Evolutionary conservation across 1,140 invertebrate species (phyloP).

Genomic region (Neodiprion pinetum): DNA sequence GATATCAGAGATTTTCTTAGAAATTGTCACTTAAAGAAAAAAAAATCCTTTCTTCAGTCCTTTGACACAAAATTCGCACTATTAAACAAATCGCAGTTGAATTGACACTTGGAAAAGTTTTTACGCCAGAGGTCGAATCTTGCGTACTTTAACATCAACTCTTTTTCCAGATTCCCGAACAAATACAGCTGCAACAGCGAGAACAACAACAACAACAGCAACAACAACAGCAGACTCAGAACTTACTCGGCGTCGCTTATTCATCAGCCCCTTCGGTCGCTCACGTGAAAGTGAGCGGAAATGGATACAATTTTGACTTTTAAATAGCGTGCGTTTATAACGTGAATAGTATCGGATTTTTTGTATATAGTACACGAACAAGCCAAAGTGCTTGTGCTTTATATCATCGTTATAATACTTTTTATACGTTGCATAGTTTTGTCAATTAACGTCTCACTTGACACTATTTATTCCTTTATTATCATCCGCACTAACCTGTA

Average conservation of each 20-base stretch:
- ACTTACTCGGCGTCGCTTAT: constrained; percentile 48
- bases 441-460: no score
- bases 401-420: no score
- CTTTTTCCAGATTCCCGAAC: constrained; percentile 36
- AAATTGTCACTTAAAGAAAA: neutral
- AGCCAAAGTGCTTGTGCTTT: no score
- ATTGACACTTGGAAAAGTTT: no score
- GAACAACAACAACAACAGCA: constrained; percentile 25
- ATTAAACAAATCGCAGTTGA: neutral
- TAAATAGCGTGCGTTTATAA: constrained; percentile 21
- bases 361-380: no score
- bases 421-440: no score
- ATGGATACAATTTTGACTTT: constrained; percentile 50
- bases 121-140: neutral
- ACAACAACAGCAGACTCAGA: constrained; percentile 31
- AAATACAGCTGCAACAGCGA: constrained; percentile 33
- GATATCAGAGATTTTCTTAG: no score
- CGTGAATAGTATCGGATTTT: no score
- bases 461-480: no score
- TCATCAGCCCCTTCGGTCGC: constrained; percentile 47
- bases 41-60: neutral
- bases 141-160: neutral
- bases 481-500: no score
- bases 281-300: constrained; percentile 46
- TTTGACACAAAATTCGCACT: neutral